Evolutionary conservation across 2,797 vertebrate genomes (phyloP), one percentile per base, ranked within the genome.

Genomic region (Martes flavigula): DNA sequence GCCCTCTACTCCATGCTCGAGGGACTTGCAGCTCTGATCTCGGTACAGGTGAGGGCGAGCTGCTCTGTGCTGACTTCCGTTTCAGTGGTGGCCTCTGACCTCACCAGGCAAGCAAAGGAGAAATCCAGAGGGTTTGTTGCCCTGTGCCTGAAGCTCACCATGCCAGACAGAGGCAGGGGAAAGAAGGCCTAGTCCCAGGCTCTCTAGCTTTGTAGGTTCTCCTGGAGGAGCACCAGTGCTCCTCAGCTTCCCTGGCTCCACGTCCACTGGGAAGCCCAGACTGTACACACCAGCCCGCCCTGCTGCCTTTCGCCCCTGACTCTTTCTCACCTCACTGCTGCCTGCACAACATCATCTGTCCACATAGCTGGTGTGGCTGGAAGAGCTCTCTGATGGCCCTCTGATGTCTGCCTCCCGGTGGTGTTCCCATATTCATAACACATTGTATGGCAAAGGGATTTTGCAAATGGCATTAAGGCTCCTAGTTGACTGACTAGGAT

Each of bases 271-370:
- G 30, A 66, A 18, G 4, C 70, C 30, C 35, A 27, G 23, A 75
- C 30, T 68, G 27, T 43, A 25, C 10, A 25, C 17, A 32, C 70
- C 23, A 72, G 17, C 54, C 46, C 2, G 4, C 64, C 32, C 10
- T 0, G 7, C 27, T n/a, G 32, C 10, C 66, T 48, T n/a, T 54
- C 73, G 27, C 11, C 23, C 23, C n/a, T 17, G 6, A n/a, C 35
- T 62, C 3, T 35, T 40, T 18, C 35, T 48, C 6, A 2, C 0
- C 0, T 35, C 27, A 9, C 25, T 4, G 0, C 23, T 68, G 60
- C 20, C 68, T 62, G 35, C 2, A 5, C 4, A 23, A 30, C 25
- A 25, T n/a, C 27, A 56, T 70, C 51, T n/a, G 60, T 6, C 18
- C 23, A 48, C 13, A 32, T 21, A 25, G 56, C 17, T 56, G 30